These are phyloP conservation scores for Chrysina gloriosa DNA, from an alignment of 2,888 invertebrate species.

Conservation along the genomic window DNA sequence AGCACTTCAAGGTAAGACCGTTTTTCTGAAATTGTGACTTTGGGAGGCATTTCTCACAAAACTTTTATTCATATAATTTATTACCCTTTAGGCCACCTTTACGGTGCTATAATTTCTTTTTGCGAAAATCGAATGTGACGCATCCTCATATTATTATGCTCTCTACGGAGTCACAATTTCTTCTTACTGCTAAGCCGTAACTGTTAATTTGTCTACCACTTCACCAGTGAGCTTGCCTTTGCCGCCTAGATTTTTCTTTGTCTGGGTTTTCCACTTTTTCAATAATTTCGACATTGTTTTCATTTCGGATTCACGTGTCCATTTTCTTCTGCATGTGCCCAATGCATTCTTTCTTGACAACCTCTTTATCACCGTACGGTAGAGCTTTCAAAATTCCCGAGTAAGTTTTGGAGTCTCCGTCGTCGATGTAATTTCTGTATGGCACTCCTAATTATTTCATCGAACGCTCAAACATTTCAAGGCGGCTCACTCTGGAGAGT, in stretches of 20 bases:
- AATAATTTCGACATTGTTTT: constrained; percentile 35
- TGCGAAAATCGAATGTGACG: too few species aligned
- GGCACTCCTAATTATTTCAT: constrained; percentile 31
- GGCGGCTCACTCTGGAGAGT: too few species aligned
- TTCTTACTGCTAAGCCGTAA: constrained; percentile 53
- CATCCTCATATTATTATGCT: too few species aligned
- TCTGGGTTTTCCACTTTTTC: constrained; percentile 26
- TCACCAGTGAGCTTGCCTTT: constrained; percentile 48
- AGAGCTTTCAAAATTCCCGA: constrained; percentile 43
- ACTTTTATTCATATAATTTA: too few species aligned
- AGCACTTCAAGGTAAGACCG: too few species aligned
- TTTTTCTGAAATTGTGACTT: too few species aligned
- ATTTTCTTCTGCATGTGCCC: constrained; percentile 49
- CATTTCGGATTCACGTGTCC: constrained; percentile 43
- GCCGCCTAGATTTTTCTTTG: constrained; percentile 33
- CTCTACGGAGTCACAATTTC: constrained; percentile 51
- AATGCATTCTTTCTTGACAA: constrained; percentile 47
- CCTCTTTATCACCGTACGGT: constrained; percentile 45
- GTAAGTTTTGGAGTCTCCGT: constrained; percentile 49
- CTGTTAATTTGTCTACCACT: constrained; percentile 52
- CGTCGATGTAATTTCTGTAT: constrained; percentile 46
- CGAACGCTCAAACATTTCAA: constrained; percentile 47
- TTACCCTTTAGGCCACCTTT: too few species aligned
- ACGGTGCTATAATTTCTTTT: too few species aligned
- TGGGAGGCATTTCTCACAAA: too few species aligned